Base-by-base conservation (phyloP, 1,140 invertebrate genomes). In the Trinorchestia longiramus region DNA sequence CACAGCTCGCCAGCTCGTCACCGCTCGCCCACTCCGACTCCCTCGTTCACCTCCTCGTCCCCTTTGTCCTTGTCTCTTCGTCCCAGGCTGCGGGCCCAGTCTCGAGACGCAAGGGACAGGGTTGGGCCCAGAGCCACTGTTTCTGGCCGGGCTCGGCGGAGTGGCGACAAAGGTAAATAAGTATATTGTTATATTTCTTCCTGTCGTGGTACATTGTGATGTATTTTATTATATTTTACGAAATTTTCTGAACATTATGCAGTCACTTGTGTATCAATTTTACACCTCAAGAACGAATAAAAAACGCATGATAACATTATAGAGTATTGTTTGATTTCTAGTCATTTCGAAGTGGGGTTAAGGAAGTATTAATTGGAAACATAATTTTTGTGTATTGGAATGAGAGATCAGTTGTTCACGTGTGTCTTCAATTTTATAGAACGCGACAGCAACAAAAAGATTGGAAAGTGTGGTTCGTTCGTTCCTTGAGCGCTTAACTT, bases 1-100 rank as follows among this genome's bases (percentile, higher is more conserved):
- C 92, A 94, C 44, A 94, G 92, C 92, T 94, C 92, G 43, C 92
- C 92, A 43, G 92, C 92, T 94, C 92, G 92, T 6, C 92, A 94
- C 40, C 92, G 92, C 44, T 94, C 92, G 43, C 92, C 92, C 44
- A 94, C 92, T n/a, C 92, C 92, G 41, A 94, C 92, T 43, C 92
- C 92, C 28, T 45, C 92, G 43, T 94, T 94, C 92, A 94, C 11
- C 43, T 94, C 92, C 4, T 94, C 92, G 92, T 94, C 92, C 15
- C 92, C 92, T 94, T 44, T 94, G 92, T 94, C 92, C 44, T 43
- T 94, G 92, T 94, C 92, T 44, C 44, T 94, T 15, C 92, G 92
- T 45, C 92, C 92, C 40, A 43, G 92, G 41, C 92, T 94, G 41
- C 43, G 92, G 40, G 44, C 92, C 92, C 92, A 94, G 92, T 94